Conservation (phyloP, 2,888 invertebrate genomes). For the Drosophila macrospina region DNA sequence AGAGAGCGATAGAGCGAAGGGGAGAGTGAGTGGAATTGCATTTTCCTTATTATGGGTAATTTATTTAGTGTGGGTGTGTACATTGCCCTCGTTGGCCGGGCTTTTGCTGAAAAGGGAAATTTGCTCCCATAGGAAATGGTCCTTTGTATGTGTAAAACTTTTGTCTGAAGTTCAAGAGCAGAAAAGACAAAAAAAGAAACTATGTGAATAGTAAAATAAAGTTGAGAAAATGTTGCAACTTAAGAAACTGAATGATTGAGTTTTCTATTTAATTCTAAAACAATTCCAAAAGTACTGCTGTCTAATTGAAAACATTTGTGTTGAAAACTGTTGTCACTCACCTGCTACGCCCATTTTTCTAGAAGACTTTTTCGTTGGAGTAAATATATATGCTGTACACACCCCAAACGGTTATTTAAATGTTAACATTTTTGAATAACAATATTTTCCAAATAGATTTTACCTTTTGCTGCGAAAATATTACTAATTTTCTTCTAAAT, state of each 20-base stretch:
- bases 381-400: slow-evolving; percentile 43
- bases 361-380: slow-evolving; percentile 19
- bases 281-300: not conserved
- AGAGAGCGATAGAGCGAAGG: not conserved
- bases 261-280: accelerated
- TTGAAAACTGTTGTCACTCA: slow-evolving; percentile 53
- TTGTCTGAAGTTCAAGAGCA: slow-evolving; percentile 78
- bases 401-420: slow-evolving; percentile 25
- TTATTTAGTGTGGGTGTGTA: slow-evolving; percentile 41
- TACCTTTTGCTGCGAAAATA: not conserved
- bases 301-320: not conserved
- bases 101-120: slow-evolving; percentile 52
- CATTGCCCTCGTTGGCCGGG: slow-evolving; percentile 51
- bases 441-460: not conserved
- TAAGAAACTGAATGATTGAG: accelerated
- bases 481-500: not conserved
- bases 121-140: slow-evolving; percentile 52
- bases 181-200: slow-evolving; percentile 46
- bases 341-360: slow-evolving; percentile 63
- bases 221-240: no score
- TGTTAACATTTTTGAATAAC: not conserved
- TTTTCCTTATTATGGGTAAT: slow-evolving; percentile 76
- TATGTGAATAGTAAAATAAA: slow-evolving; percentile 29
- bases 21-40: slow-evolving; percentile 14
- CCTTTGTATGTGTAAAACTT: slow-evolving; percentile 61